Evolutionary conservation across 37 sponge, comb jelly and placozoan species (phyloP).

Genomic region (Crambe crambe): DNA sequence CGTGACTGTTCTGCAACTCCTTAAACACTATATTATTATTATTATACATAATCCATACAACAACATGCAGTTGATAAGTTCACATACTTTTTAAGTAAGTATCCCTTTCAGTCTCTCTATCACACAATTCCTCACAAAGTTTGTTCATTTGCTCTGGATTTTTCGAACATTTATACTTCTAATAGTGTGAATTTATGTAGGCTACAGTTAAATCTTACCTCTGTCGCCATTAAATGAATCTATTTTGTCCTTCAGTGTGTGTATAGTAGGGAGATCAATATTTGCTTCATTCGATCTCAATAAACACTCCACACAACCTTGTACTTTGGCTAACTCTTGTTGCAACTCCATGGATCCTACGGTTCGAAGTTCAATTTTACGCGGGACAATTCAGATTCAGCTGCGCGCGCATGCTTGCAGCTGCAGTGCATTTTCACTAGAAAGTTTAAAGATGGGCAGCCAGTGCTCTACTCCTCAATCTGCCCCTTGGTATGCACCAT

Average conservation of each 20-base stretch:
- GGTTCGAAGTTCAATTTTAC: neutral
- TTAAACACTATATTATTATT: slow-evolving; percentile 11
- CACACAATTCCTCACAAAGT: neutral
- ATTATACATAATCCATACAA: neutral
- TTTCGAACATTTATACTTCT: neutral
- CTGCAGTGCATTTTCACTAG: neutral
- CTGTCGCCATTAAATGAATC: slow-evolving; percentile 5
- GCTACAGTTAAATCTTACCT: neutral
- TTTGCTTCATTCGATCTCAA: neutral
- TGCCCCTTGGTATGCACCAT: slow-evolving; percentile 1
- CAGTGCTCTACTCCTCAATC: neutral
- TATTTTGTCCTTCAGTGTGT: neutral
- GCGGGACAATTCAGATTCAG: neutral
- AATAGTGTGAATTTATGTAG: neutral
- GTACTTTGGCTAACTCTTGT: neutral
- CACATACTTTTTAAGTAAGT: neutral
- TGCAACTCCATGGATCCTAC: neutral
- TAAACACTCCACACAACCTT: neutral
- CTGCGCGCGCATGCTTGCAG: neutral
- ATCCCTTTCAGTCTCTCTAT: neutral
- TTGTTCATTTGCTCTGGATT: neutral
- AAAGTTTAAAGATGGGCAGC: neutral
- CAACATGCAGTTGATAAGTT: neutral
- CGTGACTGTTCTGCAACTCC: neutral
- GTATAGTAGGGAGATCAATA: neutral